Percentiles rank a stretch among this genome's conserved stretches.
Conservation (phyloP, 2,888 invertebrate species). For the Eucera pruinosa region DNA sequence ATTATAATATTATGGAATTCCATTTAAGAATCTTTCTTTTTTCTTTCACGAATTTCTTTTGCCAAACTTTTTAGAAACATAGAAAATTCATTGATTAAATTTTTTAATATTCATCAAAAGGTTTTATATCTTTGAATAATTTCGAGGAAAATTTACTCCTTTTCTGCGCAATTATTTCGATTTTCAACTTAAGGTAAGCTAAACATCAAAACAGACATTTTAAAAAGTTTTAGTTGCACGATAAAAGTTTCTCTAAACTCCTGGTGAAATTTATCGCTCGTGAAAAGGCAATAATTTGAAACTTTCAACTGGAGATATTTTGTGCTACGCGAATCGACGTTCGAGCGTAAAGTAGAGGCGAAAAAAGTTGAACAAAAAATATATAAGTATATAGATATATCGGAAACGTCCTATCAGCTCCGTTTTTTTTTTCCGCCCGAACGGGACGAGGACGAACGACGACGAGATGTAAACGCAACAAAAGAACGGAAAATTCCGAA, state of each 20-base stretch:
- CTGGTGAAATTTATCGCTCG: too few relatives aligned
- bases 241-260: too few relatives aligned
- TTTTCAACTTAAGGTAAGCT: not conserved
- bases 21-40: too few relatives aligned
- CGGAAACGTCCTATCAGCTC: conserved; percentile 33
- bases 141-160: too few relatives aligned
- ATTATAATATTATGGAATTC: too few relatives aligned
- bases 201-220: not conserved
- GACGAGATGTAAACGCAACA: conserved; percentile 36
- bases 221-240: not conserved
- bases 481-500: conserved; percentile 49
- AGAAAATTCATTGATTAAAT: too few relatives aligned
- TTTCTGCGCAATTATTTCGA: too few relatives aligned
- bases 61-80: too few relatives aligned
- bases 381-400: not conserved
- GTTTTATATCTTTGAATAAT: too few relatives aligned
- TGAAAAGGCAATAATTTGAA: not conserved
- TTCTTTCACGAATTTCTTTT: not conserved
- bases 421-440: conserved; percentile 32
- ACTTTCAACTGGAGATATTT: conserved; percentile 17
- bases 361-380: not conserved
- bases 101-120: too few relatives aligned
- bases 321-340: conserved; percentile 39
- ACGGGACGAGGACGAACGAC: conserved; percentile 37
- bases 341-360: not conserved